Evolutionary conservation across 2,888 invertebrate species (phyloP).

Genomic region (Psylliodes chrysocephalus): DNA sequence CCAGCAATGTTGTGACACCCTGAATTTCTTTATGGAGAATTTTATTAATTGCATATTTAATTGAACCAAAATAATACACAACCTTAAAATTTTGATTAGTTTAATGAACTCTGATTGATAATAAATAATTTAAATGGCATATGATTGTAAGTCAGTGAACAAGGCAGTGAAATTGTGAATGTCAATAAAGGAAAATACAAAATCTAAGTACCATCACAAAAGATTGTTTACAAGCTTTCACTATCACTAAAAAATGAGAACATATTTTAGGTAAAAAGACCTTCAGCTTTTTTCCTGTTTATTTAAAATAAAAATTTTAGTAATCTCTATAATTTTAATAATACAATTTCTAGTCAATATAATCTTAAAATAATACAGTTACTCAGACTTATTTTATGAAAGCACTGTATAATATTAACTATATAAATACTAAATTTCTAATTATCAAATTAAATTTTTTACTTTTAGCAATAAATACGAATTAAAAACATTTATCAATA

Average conservation of each 20-base stretch:
- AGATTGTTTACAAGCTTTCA: neutral
- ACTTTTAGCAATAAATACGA: constrained; percentile 8
- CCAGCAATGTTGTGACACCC: too few relatives aligned
- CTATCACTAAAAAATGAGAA: neutral
- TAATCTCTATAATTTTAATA: too few relatives aligned
- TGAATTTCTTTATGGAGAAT: too few relatives aligned
- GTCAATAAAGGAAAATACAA: constrained; percentile 52
- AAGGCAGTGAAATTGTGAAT: constrained; percentile 60
- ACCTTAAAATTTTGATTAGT: constrained; percentile 28
- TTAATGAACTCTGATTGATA: constrained; percentile 27
- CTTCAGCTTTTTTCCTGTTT: too few relatives aligned
- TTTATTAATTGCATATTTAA: too few relatives aligned
- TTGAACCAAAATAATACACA: constrained; percentile 2
- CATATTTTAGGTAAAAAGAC: too few relatives aligned
- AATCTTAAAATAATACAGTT: neutral
- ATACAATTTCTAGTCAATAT: neutral
- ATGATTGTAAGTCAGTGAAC: constrained; percentile 52
- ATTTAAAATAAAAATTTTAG: too few relatives aligned
- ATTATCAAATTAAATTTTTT: constrained; percentile 6
- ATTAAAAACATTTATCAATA: neutral
- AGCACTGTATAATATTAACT: neutral
- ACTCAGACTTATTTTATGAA: constrained; percentile 11
- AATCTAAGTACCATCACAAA: constrained; percentile 19
- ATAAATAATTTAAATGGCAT: constrained; percentile 55
- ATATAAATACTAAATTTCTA: constrained; percentile 11